phyloP scores from a whole-genome alignment of 2,113 vertebrate species.

The Choloepus hoffmanni region DNA sequence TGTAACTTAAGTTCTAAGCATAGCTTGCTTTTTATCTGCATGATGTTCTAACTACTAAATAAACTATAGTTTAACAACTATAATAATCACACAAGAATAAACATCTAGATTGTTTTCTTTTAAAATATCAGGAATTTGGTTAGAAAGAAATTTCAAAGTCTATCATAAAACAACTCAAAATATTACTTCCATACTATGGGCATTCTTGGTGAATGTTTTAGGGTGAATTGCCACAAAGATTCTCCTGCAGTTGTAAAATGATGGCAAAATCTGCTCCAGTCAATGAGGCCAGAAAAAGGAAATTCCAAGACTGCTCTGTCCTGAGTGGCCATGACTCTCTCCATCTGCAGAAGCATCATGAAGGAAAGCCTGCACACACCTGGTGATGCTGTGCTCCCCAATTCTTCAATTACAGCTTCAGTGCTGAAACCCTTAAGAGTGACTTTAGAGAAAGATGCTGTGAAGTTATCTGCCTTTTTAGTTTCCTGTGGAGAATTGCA shows the following conservation, averaged over 20 bases:
- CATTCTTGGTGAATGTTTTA: background rate
- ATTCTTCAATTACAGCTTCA: background rate
- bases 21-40: background rate
- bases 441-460: background rate
- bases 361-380: background rate
- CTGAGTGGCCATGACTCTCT: background rate
- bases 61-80: background rate
- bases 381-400: background rate
- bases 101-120: background rate
- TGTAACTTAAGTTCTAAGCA: background rate
- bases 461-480: background rate
- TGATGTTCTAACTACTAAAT: background rate
- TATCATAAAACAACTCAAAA: conserved; percentile 4
- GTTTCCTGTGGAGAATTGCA: background rate
- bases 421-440: fast-evolving
- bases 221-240: background rate
- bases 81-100: background rate
- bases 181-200: background rate
- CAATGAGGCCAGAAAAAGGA: background rate
- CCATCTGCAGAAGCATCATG: background rate
- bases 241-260: background rate
- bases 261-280: background rate
- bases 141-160: conserved; percentile 49
- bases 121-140: background rate
- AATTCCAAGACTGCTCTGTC: background rate